Conservation (phyloP, 2,888 invertebrate species). For the Pycnomerus fuliginosus region DNA sequence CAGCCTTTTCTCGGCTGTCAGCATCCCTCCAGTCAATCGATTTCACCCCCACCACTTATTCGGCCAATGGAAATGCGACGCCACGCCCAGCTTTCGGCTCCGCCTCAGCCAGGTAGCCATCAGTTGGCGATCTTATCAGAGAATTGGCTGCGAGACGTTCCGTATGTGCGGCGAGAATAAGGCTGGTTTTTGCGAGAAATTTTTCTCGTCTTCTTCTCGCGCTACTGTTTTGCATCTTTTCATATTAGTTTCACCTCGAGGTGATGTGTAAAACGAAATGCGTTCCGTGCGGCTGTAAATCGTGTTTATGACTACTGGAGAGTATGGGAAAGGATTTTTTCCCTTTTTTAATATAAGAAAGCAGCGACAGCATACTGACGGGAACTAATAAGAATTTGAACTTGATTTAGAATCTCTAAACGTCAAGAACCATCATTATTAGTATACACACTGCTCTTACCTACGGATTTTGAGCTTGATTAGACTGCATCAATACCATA, state of each 20-base stretch:
- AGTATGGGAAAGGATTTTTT: conserved; percentile 17
- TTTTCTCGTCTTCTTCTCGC: conserved; percentile 16
- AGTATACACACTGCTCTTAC: too few species aligned
- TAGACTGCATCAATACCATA: too few species aligned
- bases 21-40: conserved; percentile 46
- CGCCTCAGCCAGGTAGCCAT: conserved; percentile 53
- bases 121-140: conserved; percentile 53
- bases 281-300: conserved; percentile 21
- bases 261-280: conserved; percentile 27
- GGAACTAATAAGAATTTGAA: too few species aligned
- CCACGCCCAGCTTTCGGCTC: conserved; percentile 43
- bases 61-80: conserved; percentile 37
- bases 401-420: too few species aligned
- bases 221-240: conserved; percentile 32
- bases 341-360: background rate
- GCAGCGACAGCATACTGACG: too few species aligned
- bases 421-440: too few species aligned
- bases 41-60: conserved; percentile 39
- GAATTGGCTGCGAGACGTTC: conserved; percentile 24
- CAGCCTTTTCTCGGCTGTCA: conserved; percentile 12
- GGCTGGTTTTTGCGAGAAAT: too few species aligned
- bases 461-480: too few species aligned
- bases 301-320: conserved; percentile 22
- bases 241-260: conserved; percentile 33
- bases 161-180: conserved; percentile 4